Percentiles rank a stretch among this genome's conserved stretches.
phyloP scores from a whole-genome alignment of 2,113 vertebrate genomes.

The Oreochromis spilurus region DNA sequence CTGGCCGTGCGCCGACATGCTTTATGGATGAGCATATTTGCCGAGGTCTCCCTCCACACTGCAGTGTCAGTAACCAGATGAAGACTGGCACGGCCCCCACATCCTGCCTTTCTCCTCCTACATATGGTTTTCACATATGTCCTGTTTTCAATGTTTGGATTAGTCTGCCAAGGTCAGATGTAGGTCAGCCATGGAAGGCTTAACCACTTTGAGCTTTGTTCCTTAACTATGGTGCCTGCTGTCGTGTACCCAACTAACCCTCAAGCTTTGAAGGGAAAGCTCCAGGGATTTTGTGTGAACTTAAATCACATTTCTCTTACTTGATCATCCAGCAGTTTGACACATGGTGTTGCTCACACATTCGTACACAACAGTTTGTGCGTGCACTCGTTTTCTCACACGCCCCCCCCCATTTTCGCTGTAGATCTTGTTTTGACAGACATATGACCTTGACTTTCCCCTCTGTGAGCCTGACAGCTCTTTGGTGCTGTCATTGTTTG shows the following conservation, averaged over 20 bases:
- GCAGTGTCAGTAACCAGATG: conserved; percentile 58
- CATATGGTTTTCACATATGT: conserved; percentile 63
- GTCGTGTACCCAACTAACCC: conserved; percentile 23
- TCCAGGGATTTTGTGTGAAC: conserved; percentile 1
- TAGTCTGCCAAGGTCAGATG: conserved; percentile 25
- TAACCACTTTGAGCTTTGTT: conserved; percentile 10
- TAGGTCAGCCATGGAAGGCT: conserved; percentile 30
- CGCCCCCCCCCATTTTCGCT: background rate
- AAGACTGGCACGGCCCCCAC: conserved; percentile 44
- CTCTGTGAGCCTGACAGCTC: conserved; percentile 27
- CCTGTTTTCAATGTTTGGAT: conserved; percentile 30
- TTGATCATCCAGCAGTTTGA: conserved; percentile 25
- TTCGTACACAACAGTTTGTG: background rate
- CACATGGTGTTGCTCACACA: background rate
- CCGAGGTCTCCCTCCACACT: conserved; percentile 37
- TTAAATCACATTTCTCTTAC: conserved; percentile 5
- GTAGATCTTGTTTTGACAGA: conserved; percentile 50
- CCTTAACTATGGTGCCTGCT: conserved; percentile 17
- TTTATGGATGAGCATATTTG: conserved; percentile 63
- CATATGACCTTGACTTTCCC: conserved; percentile 60
- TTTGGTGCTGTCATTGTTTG: conserved; percentile 53
- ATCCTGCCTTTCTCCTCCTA: conserved; percentile 32
- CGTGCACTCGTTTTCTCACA: background rate
- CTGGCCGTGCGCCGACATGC: conserved; percentile 39
- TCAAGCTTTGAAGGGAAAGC: conserved; percentile 17